Base-by-base conservation (phyloP, 2,888 invertebrate genomes). In the Cataglyphis albicans region DNA sequence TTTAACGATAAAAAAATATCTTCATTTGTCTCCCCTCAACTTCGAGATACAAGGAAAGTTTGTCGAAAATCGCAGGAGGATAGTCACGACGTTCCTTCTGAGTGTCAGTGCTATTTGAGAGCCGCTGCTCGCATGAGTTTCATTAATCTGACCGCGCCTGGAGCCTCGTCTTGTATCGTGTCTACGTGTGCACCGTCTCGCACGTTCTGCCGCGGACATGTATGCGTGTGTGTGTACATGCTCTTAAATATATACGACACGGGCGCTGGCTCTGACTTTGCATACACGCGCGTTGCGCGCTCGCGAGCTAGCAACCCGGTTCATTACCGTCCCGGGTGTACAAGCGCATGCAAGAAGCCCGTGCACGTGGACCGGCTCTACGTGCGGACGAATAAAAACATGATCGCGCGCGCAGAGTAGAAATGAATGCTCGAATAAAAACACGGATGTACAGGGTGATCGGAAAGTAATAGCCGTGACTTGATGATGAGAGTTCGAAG, bases 111-210 rank as follows among this genome's bases (percentile, higher is more conserved):
- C 25, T 12, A 38, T 44, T 89, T 91, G 92, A 92, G 90, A 87
- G 82, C 83, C 92, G 88, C 92, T 85, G 84, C 82, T 85, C 84
- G 89, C 84, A 86, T 89, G 90, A 92, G 91, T 92, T 93, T 92
- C 93, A 92, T 93, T 93, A 93, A 92, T 93, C 91, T 90, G 92
- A 90, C 92, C 93, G 91, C 92, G 93, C 92, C 92, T 92, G 89
- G 85, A 87, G 78, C 88, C 87, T 89, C 89, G 88, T 89, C 90
- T 88, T 85, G 87, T 88, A 83, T 86, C 89, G 83, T 55, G 82
- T 81, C 86, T 87, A 84, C 87, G 82, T 87, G 86, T 86, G 88
- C 85, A 85, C 75, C 85, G 82, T 81, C 87, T 88, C 88, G 81
- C 85, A 84, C 86, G 75, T 86, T 89, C 86, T 68, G 38, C 84